Evolutionary conservation across 2,888 invertebrate genomes (phyloP).

Genomic region (Netelia inedita): DNA sequence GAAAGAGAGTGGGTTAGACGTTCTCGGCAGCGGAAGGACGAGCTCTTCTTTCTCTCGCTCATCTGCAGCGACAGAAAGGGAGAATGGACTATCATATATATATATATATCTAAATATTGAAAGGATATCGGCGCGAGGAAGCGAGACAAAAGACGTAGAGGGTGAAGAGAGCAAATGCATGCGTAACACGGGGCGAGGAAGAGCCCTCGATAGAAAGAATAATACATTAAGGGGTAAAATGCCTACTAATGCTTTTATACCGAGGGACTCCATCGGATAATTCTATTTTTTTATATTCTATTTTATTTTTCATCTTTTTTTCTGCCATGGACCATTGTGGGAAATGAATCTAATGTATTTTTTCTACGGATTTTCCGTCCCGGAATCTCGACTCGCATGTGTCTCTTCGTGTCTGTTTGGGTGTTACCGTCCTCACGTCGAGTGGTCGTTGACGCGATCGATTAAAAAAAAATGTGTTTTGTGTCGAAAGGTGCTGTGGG

Average conservation of each 20-base stretch:
- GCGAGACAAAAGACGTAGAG: conserved; percentile 66
- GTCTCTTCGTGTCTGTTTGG: background rate
- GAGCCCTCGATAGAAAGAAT: conserved; percentile 78
- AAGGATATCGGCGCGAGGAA: conserved; percentile 77
- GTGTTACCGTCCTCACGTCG: conserved; percentile 64
- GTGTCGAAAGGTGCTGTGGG: background rate
- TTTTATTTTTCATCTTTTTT: conserved; percentile 27
- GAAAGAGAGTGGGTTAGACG: conserved; percentile 63
- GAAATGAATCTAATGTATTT: conserved; percentile 80
- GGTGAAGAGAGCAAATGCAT: conserved; percentile 58
- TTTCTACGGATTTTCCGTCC: conserved; percentile 69
- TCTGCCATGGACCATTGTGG: conserved; percentile 71
- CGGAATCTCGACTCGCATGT: conserved; percentile 1
- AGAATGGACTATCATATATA: background rate
- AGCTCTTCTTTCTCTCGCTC: conserved; percentile 67
- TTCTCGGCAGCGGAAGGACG: conserved; percentile 64
- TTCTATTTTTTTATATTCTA: conserved; percentile 77
- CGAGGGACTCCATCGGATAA: conserved; percentile 75
- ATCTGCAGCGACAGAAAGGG: conserved; percentile 42
- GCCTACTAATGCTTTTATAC: conserved; percentile 82
- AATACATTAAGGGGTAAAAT: conserved; percentile 84
- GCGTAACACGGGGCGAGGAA: conserved; percentile 59
- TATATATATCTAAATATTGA: conserved; percentile 75
- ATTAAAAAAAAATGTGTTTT: conserved; percentile 10
- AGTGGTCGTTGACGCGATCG: conserved; percentile 56